Percentiles rank a stretch among this genome's conserved stretches.
Evolutionary conservation across 2,113 vertebrate genomes (phyloP).

Genomic region (Etheostoma spectabile): DNA sequence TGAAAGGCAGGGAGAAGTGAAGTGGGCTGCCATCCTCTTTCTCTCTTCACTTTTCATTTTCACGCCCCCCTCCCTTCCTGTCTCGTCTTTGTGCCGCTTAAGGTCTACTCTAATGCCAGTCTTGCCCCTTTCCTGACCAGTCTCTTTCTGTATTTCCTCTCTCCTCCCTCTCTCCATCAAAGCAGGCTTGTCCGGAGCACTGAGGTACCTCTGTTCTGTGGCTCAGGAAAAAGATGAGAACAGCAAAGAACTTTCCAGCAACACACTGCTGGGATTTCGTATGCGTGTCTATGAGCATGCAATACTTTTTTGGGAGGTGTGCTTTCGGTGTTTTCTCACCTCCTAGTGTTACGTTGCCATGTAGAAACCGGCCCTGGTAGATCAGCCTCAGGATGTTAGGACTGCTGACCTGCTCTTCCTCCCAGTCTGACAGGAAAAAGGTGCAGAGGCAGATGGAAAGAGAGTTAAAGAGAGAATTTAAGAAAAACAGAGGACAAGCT

Average conservation of each 20-base stretch:
- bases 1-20: slow-evolving; percentile 39
- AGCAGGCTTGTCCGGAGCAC: slow-evolving; percentile 78
- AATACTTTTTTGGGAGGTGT: slow-evolving; percentile 6
- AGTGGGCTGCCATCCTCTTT: slow-evolving; percentile 22
- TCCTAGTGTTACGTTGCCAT: slow-evolving; percentile 99
- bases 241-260: slow-evolving; percentile 75
- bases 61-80: background rate
- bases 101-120: slow-evolving; percentile 43
- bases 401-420: slow-evolving; percentile 98
- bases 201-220: slow-evolving; percentile 78
- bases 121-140: slow-evolving; percentile 64
- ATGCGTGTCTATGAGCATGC: slow-evolving; percentile 33
- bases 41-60: slow-evolving; percentile 34
- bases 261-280: slow-evolving; percentile 59
- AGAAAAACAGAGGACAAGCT: background rate
- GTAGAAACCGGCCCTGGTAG: slow-evolving; percentile 99
- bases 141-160: slow-evolving; percentile 70
- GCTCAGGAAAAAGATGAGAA: slow-evolving; percentile 71
- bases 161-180: slow-evolving; percentile 73
- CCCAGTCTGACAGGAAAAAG: slow-evolving; percentile 89
- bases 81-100: slow-evolving; percentile 43
- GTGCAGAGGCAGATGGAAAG: slow-evolving; percentile 9
- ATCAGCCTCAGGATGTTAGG: slow-evolving; percentile 97
- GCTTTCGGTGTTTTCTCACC: slow-evolving; percentile 83
- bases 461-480: slow-evolving; percentile 11